Evolutionary conservation across 2,797 vertebrate species (phyloP).

Genomic region (Sus cebifrons): DNA sequence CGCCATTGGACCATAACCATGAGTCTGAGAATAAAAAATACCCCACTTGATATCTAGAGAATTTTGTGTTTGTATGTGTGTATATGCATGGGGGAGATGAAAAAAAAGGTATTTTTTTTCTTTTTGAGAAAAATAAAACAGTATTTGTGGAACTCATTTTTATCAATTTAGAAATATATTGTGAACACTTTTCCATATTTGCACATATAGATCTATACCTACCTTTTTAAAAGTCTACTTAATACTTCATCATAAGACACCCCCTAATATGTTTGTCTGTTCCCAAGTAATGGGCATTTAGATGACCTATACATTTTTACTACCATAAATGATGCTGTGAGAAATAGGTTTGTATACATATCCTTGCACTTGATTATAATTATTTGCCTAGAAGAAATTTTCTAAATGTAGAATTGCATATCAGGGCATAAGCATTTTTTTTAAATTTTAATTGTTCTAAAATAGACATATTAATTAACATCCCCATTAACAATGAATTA

Average conservation of each 20-base stretch:
- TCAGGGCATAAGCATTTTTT: not conserved
- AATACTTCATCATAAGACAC: not conserved
- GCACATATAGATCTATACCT: not conserved
- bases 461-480: constrained; percentile 9
- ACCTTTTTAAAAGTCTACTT: not conserved
- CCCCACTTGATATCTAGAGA: not conserved
- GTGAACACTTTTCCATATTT: not conserved
- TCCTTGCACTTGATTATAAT: not conserved
- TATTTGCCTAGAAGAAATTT: constrained; percentile 53
- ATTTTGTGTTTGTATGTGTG: not conserved
- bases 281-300: not conserved
- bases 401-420: constrained; percentile 12
- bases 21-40: not conserved
- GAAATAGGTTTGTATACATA: not conserved
- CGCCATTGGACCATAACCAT: not conserved
- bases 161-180: not conserved
- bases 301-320: not conserved
- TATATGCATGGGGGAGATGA: not conserved
- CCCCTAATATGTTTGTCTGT: not conserved
- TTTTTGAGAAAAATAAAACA: constrained; percentile 13
- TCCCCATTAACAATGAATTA: constrained; percentile 15
- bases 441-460: constrained; percentile 53
- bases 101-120: not conserved
- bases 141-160: not conserved
- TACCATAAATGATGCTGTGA: not conserved